Evolutionary conservation across 2,113 vertebrate genomes (phyloP), one percentile per base, ranked within the genome.

Genomic region (Hippocampus mohnikei): DNA sequence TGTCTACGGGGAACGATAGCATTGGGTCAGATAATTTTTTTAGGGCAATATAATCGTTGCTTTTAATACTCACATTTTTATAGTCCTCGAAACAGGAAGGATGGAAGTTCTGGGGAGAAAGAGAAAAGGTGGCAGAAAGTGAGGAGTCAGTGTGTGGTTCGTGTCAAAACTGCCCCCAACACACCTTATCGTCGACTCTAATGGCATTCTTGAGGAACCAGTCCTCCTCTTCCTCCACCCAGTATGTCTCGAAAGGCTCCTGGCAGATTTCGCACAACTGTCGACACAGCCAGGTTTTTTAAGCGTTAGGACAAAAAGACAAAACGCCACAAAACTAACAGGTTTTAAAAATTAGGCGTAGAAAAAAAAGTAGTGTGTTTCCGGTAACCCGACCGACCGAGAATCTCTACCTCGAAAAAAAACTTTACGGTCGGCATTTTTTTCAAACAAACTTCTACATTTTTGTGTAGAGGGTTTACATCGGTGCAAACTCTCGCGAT

Each of bases 171-270:
- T 48, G 46, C 5, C 13, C 15, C 46, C 5, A 48, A 27, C 23
- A n/a, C 74, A 98, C 97, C 95, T 96, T 98, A 81, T 93, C 96
- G 52, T 98, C 96, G 15, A 96, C 95, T 87, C 95, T 85, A 84
- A 99, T 90, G 23, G 97, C 97, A 79, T 99, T 94, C 88, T 95
- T 99, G 70, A 99, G 91, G 76, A 98, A 97, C 97, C 97, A 99
- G 76, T 99, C 97, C 72, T 99, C 97, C 80, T 99, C 97, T 8
- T 99, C 97, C 84, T 99, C 97, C 84, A 98, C 97, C 97, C 97
- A 99, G 71, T 98, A 98, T 63, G 96, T 96, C 91, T 99, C 97
- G 91, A 99, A 98, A 40, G 95, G 91, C 82, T 99, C 97, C 87
- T 96, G 95, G 75, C 97, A 99, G 83, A 98, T 99, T 86, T 99